phyloP scores from a whole-genome alignment of 2,888 invertebrate species.

The Mimachlamys varia region DNA sequence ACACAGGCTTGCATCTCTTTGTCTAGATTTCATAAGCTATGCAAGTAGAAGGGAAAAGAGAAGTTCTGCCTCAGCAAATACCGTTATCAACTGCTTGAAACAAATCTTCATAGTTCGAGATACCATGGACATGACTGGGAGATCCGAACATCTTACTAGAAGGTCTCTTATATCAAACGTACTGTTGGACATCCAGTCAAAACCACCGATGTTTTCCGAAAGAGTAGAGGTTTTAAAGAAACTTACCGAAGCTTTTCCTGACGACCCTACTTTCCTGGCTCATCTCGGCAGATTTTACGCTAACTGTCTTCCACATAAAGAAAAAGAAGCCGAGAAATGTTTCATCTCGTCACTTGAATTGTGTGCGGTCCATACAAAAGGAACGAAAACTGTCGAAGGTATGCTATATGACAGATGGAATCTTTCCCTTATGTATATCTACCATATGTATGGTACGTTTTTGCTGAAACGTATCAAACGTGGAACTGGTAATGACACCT shows the following conservation, averaged over 20 bases:
- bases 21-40: constrained; percentile 51
- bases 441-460: constrained; percentile 62
- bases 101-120: constrained; percentile 63
- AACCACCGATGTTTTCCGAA: constrained; percentile 51
- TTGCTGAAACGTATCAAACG: constrained; percentile 45
- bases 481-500: constrained; percentile 44
- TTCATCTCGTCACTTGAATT: constrained; percentile 54
- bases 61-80: constrained; percentile 40
- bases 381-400: constrained; percentile 11
- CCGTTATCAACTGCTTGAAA: constrained; percentile 53
- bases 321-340: constrained; percentile 57
- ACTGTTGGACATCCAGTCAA: constrained; percentile 47
- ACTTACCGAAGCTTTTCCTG: constrained; percentile 58
- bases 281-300: constrained; percentile 64
- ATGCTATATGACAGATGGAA: constrained; percentile 50
- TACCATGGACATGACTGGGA: constrained; percentile 50
- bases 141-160: constrained; percentile 51
- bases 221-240: constrained; percentile 52
- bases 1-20: constrained; percentile 47
- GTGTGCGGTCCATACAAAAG: constrained; percentile 49
- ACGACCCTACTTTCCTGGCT: constrained; percentile 60
- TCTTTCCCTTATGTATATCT: constrained; percentile 56
- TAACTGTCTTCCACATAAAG: constrained; percentile 59
- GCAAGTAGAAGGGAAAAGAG: constrained; percentile 44
- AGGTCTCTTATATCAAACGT: constrained; percentile 53